A percentile compares a stretch with the other conserved stretches of the same genome.
These are phyloP conservation scores for Platerodrilus igneus DNA, from an alignment of 2,888 invertebrate species.

Conservation along the genomic window DNA sequence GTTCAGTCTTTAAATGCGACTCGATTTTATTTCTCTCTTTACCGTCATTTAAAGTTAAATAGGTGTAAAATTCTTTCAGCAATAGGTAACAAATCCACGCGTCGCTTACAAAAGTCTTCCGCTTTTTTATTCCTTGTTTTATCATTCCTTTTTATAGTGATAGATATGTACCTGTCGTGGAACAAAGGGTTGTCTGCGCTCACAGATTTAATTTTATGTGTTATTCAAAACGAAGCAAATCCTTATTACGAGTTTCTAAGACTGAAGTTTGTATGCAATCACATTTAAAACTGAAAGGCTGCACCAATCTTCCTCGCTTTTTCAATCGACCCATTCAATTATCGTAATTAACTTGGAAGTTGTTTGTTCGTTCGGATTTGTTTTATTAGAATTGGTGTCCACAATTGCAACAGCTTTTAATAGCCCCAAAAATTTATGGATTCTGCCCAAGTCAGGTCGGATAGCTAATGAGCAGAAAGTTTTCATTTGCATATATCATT, in stretches of 20 bases:
- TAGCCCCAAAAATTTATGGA: slow-evolving; percentile 23
- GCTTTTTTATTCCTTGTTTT: slow-evolving; percentile 24
- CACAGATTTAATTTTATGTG: slow-evolving; percentile 41
- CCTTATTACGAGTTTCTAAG: slow-evolving; percentile 32
- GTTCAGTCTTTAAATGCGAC: slow-evolving; percentile 28
- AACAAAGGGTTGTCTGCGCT: slow-evolving; percentile 25
- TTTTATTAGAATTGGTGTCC: slow-evolving; percentile 27
- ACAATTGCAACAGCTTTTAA: slow-evolving; percentile 30
- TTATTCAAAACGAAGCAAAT: slow-evolving; percentile 37
- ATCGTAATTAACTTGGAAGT: slow-evolving; percentile 40
- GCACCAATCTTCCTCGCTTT: slow-evolving; percentile 22
- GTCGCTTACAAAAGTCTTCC: slow-evolving; percentile 17
- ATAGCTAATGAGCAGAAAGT: slow-evolving; percentile 14
- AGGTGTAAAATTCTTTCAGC: slow-evolving; percentile 49
- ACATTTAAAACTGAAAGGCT: slow-evolving; percentile 34
- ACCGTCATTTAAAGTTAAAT: slow-evolving; percentile 47
- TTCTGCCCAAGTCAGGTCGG: slow-evolving; percentile 14
- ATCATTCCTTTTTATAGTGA: slow-evolving; percentile 22
- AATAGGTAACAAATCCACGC: slow-evolving; percentile 44
- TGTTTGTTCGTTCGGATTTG: slow-evolving; percentile 30
- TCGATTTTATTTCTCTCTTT: slow-evolving; percentile 40
- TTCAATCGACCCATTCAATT: slow-evolving; percentile 39
- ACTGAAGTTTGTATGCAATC: slow-evolving; percentile 35
- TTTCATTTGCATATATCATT: slow-evolving; percentile 14
- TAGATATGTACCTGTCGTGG: slow-evolving; percentile 23